These are phyloP conservation scores for Andrena fulva DNA, from an alignment of 2,888 invertebrate genomes.

Conservation along the genomic window DNA sequence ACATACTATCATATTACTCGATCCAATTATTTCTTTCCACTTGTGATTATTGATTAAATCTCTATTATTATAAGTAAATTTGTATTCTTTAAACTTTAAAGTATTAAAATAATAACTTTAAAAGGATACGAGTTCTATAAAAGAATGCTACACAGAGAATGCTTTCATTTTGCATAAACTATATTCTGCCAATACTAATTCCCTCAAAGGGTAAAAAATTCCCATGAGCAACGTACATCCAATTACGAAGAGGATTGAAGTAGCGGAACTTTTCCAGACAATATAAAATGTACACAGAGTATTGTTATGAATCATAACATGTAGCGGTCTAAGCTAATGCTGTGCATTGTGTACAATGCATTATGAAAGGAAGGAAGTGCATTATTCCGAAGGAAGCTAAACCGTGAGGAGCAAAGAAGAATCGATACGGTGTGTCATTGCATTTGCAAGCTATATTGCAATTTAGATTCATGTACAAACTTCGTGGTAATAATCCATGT, in stretches of 20 bases:
- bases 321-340: not conserved
- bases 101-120: too few relatives aligned
- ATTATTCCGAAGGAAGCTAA: not conserved
- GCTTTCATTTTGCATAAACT: too few relatives aligned
- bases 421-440: not conserved
- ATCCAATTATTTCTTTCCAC: too few relatives aligned
- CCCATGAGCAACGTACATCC: not conserved
- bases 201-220: too few relatives aligned
- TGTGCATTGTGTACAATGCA: not conserved
- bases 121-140: too few relatives aligned
- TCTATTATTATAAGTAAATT: too few relatives aligned
- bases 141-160: too few relatives aligned
- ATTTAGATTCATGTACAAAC: not conserved
- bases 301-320: not conserved
- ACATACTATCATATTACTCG: too few relatives aligned
- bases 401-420: not conserved
- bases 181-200: too few relatives aligned
- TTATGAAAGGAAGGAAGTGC: slow-evolving; percentile 1
- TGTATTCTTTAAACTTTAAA: too few relatives aligned
- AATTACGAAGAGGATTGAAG: not conserved
- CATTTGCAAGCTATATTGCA: not conserved
- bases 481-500: not conserved
- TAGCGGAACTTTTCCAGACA: not conserved
- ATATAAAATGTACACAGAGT: not conserved
- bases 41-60: too few relatives aligned